Percentiles rank a stretch among this genome's conserved stretches.
Evolutionary conservation across 2,113 vertebrate genomes (phyloP).

Genomic region (Lamprotornis superbus): DNA sequence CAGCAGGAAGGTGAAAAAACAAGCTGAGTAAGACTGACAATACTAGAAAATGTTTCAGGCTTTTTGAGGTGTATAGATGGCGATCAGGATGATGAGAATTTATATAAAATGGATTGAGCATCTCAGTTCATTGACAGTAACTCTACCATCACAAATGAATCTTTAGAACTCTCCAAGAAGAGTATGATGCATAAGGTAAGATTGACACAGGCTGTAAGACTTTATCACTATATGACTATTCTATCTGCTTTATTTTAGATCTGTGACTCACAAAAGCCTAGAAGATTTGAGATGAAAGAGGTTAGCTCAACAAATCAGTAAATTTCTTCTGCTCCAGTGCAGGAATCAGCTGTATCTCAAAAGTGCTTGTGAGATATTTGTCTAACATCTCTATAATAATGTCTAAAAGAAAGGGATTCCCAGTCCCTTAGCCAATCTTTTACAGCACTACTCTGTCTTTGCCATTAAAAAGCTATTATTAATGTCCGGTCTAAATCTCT

Average conservation of each 20-base stretch:
- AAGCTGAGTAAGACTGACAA: background rate
- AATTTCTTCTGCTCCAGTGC: background rate
- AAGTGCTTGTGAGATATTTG: background rate
- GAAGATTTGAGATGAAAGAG: slow-evolving; percentile 7
- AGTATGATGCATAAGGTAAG: background rate
- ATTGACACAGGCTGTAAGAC: background rate
- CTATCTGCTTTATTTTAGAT: background rate
- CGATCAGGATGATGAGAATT: background rate
- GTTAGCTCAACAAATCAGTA: background rate
- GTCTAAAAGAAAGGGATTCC: background rate
- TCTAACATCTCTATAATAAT: background rate
- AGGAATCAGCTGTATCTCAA: background rate
- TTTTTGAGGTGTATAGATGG: background rate
- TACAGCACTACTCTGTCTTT: background rate
- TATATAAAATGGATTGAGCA: background rate
- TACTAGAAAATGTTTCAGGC: background rate
- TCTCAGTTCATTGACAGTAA: background rate
- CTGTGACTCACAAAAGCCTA: background rate
- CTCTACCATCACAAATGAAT: background rate
- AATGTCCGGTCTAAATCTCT: background rate
- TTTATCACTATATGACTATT: background rate
- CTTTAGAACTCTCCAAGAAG: background rate
- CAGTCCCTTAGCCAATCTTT: background rate
- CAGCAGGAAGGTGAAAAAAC: background rate
- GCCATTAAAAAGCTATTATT: background rate